Conservation (phyloP, 2,113 vertebrate genomes). For the Poecilia latipinna region DNA sequence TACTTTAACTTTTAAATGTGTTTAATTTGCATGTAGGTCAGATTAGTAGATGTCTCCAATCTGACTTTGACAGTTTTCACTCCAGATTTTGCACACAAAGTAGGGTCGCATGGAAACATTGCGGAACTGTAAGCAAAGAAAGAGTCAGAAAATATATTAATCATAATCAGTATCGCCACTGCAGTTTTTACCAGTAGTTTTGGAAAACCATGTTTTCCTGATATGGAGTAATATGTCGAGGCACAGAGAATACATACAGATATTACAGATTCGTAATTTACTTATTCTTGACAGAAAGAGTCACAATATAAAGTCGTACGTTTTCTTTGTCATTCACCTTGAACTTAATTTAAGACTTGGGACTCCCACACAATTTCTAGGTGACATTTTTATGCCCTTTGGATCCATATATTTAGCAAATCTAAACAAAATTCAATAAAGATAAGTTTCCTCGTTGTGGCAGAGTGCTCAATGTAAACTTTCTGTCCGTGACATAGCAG, state of each 20-base stretch:
- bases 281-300: too few relatives aligned
- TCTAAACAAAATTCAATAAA: neutral
- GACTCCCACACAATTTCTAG: neutral
- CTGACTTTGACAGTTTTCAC: neutral
- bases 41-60: neutral
- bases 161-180: too few relatives aligned
- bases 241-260: neutral
- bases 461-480: conserved; percentile 11
- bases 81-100: neutral
- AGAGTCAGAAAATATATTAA: neutral
- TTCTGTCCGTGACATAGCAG: conserved; percentile 32
- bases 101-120: neutral
- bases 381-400: neutral
- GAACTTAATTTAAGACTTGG: neutral
- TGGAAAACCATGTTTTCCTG: neutral
- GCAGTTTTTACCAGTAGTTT: neutral
- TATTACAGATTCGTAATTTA: neutral
- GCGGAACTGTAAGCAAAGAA: neutral
- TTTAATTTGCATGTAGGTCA: too few relatives aligned
- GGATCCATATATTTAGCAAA: neutral
- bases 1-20: too few relatives aligned
- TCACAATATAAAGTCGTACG: too few relatives aligned
- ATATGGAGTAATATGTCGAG: neutral
- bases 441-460: neutral
- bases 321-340: neutral